A percentile compares a stretch with the other conserved stretches of the same genome.
Conservation (phyloP, 2,113 vertebrate genomes). For the Thymallus thymallus region DNA sequence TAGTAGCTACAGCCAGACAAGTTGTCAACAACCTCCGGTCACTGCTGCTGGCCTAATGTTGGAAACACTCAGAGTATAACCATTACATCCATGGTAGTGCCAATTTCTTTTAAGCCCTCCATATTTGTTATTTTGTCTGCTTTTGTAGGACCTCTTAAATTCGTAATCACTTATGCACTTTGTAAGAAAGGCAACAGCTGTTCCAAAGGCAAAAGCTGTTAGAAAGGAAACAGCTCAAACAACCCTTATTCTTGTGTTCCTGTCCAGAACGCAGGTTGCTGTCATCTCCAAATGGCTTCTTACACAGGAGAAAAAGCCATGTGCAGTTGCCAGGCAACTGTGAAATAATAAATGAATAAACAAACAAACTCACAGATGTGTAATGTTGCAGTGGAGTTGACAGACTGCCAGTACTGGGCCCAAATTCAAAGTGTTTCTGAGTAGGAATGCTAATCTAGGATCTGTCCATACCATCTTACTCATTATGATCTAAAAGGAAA, state of each 20-base stretch:
- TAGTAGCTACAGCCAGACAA: neutral
- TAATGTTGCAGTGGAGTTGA: conserved; percentile 29
- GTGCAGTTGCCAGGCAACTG: conserved; percentile 50
- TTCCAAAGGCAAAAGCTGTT: neutral
- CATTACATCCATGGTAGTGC: no score
- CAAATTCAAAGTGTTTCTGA: neutral
- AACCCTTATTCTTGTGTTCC: neutral
- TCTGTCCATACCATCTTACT: no score
- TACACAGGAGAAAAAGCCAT: neutral
- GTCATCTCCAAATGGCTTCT: conserved; percentile 16
- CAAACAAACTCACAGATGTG: conserved; percentile 35
- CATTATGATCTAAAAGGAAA: no score
- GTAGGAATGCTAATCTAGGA: no score
- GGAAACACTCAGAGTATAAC: no score
- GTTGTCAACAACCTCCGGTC: no score
- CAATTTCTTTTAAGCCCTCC: no score
- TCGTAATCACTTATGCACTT: no score
- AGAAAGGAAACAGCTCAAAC: conserved; percentile 3
- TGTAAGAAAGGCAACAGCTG: no score
- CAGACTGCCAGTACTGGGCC: conserved; percentile 15
- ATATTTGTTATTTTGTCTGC: neutral
- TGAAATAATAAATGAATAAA: conserved; percentile 38
- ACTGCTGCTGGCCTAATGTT: no score
- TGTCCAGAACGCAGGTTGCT: conserved; percentile 6
- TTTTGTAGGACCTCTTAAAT: no score